Conservation (phyloP, 2,113 vertebrate species). For the Rhineura floridana region DNA sequence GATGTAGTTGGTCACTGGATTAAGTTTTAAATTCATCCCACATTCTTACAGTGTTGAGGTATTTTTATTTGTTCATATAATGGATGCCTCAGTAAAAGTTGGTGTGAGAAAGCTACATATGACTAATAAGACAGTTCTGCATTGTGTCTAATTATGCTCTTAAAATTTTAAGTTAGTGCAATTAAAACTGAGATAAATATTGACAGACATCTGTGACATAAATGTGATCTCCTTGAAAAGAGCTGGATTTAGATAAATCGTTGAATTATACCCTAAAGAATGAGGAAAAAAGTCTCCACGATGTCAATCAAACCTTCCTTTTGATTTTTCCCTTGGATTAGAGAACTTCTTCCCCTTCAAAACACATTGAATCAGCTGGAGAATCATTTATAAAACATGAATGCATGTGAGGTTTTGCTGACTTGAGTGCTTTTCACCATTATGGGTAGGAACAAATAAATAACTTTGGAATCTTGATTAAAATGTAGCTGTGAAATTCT, state of each 20-base stretch:
- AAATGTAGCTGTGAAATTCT: constrained; percentile 6
- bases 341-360: constrained; percentile 45
- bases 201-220: constrained; percentile 32
- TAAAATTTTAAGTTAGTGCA: constrained; percentile 30
- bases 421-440: constrained; percentile 5
- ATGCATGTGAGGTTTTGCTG: rapidly evolving
- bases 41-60: neutral
- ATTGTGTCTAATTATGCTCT: constrained; percentile 24
- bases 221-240: constrained; percentile 79
- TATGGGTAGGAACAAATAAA: neutral
- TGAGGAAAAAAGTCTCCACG: constrained; percentile 43
- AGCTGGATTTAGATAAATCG: constrained; percentile 80
- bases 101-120: neutral
- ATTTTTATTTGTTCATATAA: neutral
- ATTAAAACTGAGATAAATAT: constrained; percentile 34
- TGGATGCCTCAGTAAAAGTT: neutral
- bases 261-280: constrained; percentile 75
- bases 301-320: constrained; percentile 73
- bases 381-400: constrained; percentile 61
- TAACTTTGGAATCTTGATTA: constrained; percentile 34
- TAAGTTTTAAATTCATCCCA: neutral
- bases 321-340: constrained; percentile 33
- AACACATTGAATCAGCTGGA: constrained; percentile 74
- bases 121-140: neutral
- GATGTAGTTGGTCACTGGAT: neutral